Percentiles rank a stretch among this genome's conserved stretches.
These are phyloP conservation scores for Melanostoma mellinum DNA, from an alignment of 2,888 invertebrate genomes.

Conservation along the genomic window DNA sequence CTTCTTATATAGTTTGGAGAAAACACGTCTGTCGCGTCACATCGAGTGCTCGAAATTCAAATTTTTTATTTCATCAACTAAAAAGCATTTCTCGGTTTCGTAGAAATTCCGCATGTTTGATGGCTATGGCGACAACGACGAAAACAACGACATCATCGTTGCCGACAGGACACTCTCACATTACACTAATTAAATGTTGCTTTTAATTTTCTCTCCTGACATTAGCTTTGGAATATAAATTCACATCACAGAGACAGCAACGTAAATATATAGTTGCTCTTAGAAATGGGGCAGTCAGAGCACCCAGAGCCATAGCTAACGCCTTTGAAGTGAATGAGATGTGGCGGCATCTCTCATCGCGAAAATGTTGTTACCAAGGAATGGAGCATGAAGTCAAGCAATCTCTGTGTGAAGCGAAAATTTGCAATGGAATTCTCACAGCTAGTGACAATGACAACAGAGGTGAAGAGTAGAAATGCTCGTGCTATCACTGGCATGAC, in stretches of 20 bases:
- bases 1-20: not conserved
- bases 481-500: not conserved
- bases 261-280: slow-evolving; percentile 30
- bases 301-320: not conserved
- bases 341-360: slow-evolving; percentile 15
- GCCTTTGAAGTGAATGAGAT: slow-evolving; percentile 41
- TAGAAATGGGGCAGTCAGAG: slow-evolving; percentile 22
- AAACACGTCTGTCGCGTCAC: too few relatives aligned
- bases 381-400: slow-evolving; percentile 13
- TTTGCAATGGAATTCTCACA: slow-evolving; percentile 24
- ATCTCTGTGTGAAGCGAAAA: not conserved
- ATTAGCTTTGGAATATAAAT: slow-evolving; percentile 62
- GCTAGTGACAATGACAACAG: not conserved
- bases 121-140: slow-evolving; percentile 51
- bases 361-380: slow-evolving; percentile 7
- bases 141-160: slow-evolving; percentile 59
- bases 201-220: slow-evolving; percentile 67
- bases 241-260: slow-evolving; percentile 49
- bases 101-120: slow-evolving; percentile 60
- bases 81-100: slow-evolving; percentile 65
- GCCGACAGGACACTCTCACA: slow-evolving; percentile 70
- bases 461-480: slow-evolving; percentile 6
- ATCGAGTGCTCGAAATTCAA: slow-evolving; percentile 30
- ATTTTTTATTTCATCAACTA: slow-evolving; percentile 63
- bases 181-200: slow-evolving; percentile 72